These are phyloP conservation scores for Acromyrmex echinatior DNA, from an alignment of 1,140 invertebrate species.

Conservation along the genomic window DNA sequence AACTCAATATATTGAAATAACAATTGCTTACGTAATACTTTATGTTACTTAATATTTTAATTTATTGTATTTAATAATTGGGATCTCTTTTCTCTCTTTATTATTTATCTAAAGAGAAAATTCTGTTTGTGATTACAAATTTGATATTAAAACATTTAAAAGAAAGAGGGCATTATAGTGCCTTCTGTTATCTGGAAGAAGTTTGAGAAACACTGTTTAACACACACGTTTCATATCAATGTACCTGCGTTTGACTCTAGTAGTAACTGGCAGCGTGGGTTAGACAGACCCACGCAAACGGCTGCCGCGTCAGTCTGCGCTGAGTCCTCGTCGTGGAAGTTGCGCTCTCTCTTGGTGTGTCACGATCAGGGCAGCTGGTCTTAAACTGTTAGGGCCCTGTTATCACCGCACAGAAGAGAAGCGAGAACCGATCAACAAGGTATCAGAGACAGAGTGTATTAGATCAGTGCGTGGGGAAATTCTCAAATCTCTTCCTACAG, in stretches of 20 bases:
- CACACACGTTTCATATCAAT: slow-evolving; percentile 40
- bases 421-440: slow-evolving; percentile 43
- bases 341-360: slow-evolving; percentile 73
- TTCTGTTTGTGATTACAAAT: no score
- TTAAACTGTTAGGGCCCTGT: not conserved
- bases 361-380: slow-evolving; percentile 25
- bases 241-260: slow-evolving; percentile 40
- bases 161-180: not conserved
- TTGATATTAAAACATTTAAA: not conserved
- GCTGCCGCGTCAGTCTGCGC: slow-evolving; percentile 68
- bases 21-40: not conserved
- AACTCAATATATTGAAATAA: not conserved
- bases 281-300: slow-evolving; percentile 68
- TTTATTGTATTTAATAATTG: not conserved
- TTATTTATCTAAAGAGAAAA: not conserved
- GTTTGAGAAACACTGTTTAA: slow-evolving; percentile 16
- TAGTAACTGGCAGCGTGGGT: slow-evolving; percentile 68
- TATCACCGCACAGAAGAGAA: slow-evolving; percentile 64
- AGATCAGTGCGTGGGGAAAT: slow-evolving; percentile 48
- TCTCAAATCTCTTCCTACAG: not conserved
- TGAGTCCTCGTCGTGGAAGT: slow-evolving; percentile 70
- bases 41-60: not conserved
- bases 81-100: not conserved
- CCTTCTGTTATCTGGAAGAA: not conserved
- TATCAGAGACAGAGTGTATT: slow-evolving; percentile 42